Base-by-base conservation (phyloP, 2,888 invertebrate genomes). In the Polietes domitor region DNA sequence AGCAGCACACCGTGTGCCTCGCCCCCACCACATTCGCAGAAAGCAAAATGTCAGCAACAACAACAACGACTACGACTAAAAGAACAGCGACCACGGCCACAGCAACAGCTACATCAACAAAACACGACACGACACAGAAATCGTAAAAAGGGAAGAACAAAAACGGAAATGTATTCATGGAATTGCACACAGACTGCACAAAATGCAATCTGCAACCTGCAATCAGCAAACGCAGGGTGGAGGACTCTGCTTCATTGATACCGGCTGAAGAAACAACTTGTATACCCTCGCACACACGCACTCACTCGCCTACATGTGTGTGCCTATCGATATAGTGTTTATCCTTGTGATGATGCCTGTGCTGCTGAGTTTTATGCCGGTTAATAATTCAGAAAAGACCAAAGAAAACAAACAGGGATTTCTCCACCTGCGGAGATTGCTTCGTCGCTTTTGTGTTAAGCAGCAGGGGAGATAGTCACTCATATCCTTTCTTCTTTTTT, bases 151-250 rank as follows among this genome's bases (percentile, higher is more conserved):
- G 47, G 37, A 68, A 73, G 24, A 28, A 58, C 50, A 19, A 24
- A 73, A 72, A 71, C 77, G 71, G 65, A 83, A 75, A 80, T 84
- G 41, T 78, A 78, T 81, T 80, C 75, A 65, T 80, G 80, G 50
- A 58, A 58, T 53, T 37, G 61, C 72, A 78, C 65, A 15, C 26
- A 37, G 47, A 74, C 26, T 6, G 41, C 17, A n/a, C n/a, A 50
- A 53, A 9, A 21, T 72, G 75, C 37, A 43, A 58, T 17, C 28
- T 53, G 76, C 77, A 83, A 83, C 72, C 75, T 77, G 80, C 72
- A 72, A 65, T 77, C 63, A 72, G 55, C 72, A 9, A n/a, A 70
- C 63, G 63, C 32, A 37, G 58, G 72, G 79, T 70, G 63, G 32
- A 37, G 58, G 72, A 82, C 73, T 58, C 53, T 43, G 74, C 74